These are phyloP conservation scores for Machimus rusticus DNA, from an alignment of 2,888 invertebrate genomes.

Conservation along the genomic window DNA sequence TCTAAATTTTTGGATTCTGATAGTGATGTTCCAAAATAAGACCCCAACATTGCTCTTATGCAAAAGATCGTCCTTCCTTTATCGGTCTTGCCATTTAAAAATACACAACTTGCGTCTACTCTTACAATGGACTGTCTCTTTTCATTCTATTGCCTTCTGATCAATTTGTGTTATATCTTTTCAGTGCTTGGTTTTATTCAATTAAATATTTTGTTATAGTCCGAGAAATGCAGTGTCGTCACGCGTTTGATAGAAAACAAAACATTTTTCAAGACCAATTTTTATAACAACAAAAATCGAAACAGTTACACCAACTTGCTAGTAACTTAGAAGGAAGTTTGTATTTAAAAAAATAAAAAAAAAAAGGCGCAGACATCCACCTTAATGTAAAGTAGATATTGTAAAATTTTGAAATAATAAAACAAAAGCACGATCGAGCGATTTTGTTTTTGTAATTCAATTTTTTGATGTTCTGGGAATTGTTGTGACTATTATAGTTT, in stretches of 20 bases:
- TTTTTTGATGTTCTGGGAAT: neutral
- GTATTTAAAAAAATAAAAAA: neutral
- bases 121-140: neutral
- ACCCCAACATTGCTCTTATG: neutral
- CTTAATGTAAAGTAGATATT: neutral
- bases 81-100: neutral
- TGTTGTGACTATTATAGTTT: neutral
- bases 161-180: neutral
- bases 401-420: neutral
- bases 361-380: neutral
- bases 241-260: neutral
- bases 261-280: slow-evolving; percentile 21
- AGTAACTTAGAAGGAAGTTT: neutral
- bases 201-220: neutral
- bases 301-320: slow-evolving; percentile 22
- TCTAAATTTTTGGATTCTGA: no score
- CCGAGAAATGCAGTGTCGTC: neutral
- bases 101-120: neutral
- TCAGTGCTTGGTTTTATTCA: neutral
- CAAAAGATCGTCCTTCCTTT: neutral
- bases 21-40: neutral
- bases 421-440: neutral
- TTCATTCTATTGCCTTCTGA: neutral
- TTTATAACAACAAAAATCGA: slow-evolving; percentile 12
- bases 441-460: neutral